Base-by-base conservation (phyloP, 2,797 vertebrate genomes). In the Lagodon rhomboides region DNA sequence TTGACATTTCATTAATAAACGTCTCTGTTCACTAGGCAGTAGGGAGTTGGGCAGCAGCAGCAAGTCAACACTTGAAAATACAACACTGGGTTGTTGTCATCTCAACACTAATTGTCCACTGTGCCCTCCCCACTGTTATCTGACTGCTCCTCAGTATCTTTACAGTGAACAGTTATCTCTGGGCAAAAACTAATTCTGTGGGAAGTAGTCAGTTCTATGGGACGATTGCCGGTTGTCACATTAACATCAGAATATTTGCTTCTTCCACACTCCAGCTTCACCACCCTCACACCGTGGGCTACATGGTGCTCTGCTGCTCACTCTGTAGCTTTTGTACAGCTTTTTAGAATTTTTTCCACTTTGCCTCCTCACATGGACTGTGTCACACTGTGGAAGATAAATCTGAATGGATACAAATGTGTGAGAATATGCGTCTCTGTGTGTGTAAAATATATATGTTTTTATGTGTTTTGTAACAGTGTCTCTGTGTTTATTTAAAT, bases 331-430 rank as follows among this genome's bases (percentile, higher is more conserved):
- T 75, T 68, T 71, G 22, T 66, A 70, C 56, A 38, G 51, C 20
- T 50, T 68, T 61, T 17, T 53, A n/a, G 47, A 47, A 4, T 50
- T 11, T 17, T 60, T 27, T 8, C 51, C n/a, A 46, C 66, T 47
- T 12, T 30, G 46, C 50, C 65, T 47, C 47, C 49, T 30, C 46
- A 50, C 41, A 27, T 41, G 9, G 43, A 64, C 54, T 73, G 47
- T 38, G 54, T 64, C 50, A 60, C 83, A 73, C 68, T 73, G 76
- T 73, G 68, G 77, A 54, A 68, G 43, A 68, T 23, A 38, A 50
- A 55, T 56, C 41, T 74, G 65, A 68, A n/a, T 71, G 44, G 64
- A 63, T 22, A 71, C 12, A 50, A 50, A 34, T n/a, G 16, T 53
- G 17, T 25, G 63, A 47, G 17, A 27, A 64, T 61, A 3, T 47